Evolutionary conservation across 2,113 vertebrate species (phyloP).

Genomic region (Brienomyrus longianalis): DNA sequence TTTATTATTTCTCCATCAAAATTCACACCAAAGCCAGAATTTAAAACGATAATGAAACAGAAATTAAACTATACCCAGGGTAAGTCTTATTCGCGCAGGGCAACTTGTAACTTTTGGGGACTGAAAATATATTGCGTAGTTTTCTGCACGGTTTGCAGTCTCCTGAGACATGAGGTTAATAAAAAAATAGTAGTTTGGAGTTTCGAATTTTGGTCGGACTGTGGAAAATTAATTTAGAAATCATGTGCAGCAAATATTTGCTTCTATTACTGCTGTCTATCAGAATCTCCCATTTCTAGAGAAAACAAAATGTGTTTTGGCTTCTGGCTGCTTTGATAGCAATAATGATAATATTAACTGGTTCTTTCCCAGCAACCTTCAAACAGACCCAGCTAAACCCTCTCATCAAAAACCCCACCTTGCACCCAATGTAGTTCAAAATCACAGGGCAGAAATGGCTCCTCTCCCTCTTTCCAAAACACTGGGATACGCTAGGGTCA

Average conservation of each 20-base stretch:
- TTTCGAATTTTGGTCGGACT: background rate
- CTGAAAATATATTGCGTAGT: slow-evolving; percentile 24
- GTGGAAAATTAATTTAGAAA: slow-evolving; percentile 23
- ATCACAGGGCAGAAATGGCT: background rate
- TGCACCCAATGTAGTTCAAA: background rate
- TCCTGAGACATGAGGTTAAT: slow-evolving; percentile 20
- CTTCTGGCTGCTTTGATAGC: background rate
- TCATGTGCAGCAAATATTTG: background rate
- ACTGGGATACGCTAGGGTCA: background rate
- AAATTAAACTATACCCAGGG: slow-evolving; percentile 42
- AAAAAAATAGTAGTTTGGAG: background rate
- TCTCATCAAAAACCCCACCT: background rate
- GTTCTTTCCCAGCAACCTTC: background rate
- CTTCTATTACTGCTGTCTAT: background rate
- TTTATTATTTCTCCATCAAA: slow-evolving; percentile 41
- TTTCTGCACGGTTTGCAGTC: slow-evolving; percentile 1
- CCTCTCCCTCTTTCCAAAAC: background rate
- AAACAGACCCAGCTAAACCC: background rate
- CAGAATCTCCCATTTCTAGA: background rate
- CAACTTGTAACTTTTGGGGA: slow-evolving; percentile 35
- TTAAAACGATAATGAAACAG: slow-evolving; percentile 56
- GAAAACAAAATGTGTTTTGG: background rate
- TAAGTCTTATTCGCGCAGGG: slow-evolving; percentile 41
- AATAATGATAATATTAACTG: background rate
- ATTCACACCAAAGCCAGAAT: slow-evolving; percentile 51